Evolutionary conservation across 2,888 invertebrate species (phyloP).

Genomic region (Malacosoma neustria): DNA sequence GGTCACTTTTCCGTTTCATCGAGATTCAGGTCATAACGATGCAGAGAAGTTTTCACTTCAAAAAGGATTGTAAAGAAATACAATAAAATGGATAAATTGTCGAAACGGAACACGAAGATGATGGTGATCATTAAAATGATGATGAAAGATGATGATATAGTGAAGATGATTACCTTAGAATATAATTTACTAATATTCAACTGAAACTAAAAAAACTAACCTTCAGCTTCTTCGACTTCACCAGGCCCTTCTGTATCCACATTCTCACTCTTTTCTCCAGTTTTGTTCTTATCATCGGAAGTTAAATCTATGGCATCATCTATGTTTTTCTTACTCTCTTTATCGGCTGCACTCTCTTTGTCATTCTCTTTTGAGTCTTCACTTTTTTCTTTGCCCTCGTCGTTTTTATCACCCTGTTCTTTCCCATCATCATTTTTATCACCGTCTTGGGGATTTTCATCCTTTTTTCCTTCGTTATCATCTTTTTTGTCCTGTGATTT

Average conservation of each 20-base stretch:
- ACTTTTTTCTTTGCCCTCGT: neutral
- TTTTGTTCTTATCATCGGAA: conserved; percentile 3
- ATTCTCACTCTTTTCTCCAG: conserved; percentile 16
- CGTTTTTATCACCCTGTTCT: conserved; percentile 7
- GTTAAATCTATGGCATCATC: too few relatives aligned
- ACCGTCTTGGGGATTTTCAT: conserved; percentile 15
- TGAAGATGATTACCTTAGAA: too few relatives aligned
- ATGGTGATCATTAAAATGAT: too few relatives aligned
- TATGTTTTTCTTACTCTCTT: conserved; percentile 1
- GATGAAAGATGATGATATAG: too few relatives aligned
- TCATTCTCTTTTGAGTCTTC: neutral
- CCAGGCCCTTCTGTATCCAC: conserved; percentile 18
- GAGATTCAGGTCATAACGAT: too few relatives aligned
- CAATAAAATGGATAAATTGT: too few relatives aligned
- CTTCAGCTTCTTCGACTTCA: conserved; percentile 34
- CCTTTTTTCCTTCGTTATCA: conserved; percentile 16
- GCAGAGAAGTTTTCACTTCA: too few relatives aligned
- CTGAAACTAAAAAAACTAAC: conserved; percentile 30
- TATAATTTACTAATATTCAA: too few relatives aligned
- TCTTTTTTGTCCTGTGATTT: conserved; percentile 13
- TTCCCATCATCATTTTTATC: conserved; percentile 9
- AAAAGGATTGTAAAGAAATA: too few relatives aligned
- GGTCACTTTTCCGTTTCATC: too few relatives aligned
- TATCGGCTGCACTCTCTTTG: conserved; percentile 2
- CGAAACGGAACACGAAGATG: too few relatives aligned